Conservation (phyloP, 2,113 vertebrate genomes). For the Epinephelus cyanopodus region DNA sequence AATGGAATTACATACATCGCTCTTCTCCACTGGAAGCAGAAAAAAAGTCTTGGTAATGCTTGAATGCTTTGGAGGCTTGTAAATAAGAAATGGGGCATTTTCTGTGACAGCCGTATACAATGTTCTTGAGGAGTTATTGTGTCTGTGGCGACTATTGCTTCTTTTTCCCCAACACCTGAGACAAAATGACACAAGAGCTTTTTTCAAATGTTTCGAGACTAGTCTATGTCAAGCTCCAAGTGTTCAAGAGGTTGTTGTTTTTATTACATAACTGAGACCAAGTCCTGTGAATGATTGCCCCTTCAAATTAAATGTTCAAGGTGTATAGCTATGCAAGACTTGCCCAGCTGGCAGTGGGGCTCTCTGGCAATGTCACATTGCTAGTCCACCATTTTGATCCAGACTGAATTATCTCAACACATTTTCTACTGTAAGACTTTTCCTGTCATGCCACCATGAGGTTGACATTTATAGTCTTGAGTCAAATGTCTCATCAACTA, state of each 20-base stretch:
- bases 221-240: neutral
- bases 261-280: neutral
- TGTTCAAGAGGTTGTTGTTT: neutral
- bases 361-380: neutral
- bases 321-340: neutral
- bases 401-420: neutral
- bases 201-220: neutral
- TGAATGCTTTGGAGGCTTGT: constrained; percentile 11
- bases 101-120: neutral
- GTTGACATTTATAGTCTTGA: too few species aligned
- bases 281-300: too few species aligned
- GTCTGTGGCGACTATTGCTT: neutral
- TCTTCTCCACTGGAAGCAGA: constrained; percentile 17
- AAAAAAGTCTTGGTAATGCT: neutral
- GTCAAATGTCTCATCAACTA: too few species aligned
- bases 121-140: neutral
- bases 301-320: neutral
- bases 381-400: neutral
- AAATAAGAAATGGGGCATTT: constrained; percentile 28
- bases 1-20: constrained; percentile 53
- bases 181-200: neutral
- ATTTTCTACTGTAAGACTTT: too few species aligned
- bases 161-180: neutral
- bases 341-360: too few species aligned
- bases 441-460: too few species aligned